Percentiles rank a stretch among this genome's conserved stretches.
These are phyloP conservation scores for Sminthurinus aureus DNA, from an alignment of 2,888 invertebrate species.

Conservation along the genomic window DNA sequence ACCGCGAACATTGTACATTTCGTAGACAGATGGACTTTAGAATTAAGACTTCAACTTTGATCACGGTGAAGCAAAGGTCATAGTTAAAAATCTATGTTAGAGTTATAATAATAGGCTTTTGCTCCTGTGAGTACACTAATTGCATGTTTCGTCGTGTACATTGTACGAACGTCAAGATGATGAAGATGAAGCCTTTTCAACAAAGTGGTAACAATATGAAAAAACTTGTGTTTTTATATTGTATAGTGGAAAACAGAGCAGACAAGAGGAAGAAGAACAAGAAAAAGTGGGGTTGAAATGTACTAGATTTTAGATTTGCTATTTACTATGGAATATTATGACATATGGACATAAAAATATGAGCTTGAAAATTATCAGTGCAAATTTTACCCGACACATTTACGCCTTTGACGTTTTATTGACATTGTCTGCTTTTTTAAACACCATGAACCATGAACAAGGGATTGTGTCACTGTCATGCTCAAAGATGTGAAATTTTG, in stretches of 20 bases:
- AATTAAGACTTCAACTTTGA: neutral
- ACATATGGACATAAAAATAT: no score
- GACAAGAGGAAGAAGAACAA: neutral
- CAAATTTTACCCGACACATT: no score
- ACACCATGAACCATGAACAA: no score
- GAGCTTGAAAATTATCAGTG: no score
- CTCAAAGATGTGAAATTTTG: no score
- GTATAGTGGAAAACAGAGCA: neutral
- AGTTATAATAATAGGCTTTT: slow-evolving; percentile 30
- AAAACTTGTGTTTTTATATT: neutral
- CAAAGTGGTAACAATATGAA: neutral
- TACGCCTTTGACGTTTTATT: no score
- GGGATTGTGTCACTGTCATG: no score
- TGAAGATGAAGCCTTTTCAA: neutral
- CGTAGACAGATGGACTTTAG: neutral
- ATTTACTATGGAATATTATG: no score
- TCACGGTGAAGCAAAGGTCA: slow-evolving; percentile 1
- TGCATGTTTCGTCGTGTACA: neutral
- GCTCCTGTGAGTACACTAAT: slow-evolving; percentile 8
- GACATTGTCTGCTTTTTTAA: no score
- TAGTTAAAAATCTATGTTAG: slow-evolving; percentile 18
- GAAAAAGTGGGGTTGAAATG: neutral
- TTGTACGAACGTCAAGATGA: neutral
- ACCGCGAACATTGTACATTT: no score
- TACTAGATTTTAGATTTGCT: no score